Percentiles rank a stretch among this genome's conserved stretches.
Evolutionary conservation across 2,797 vertebrate species (phyloP).

Genomic region (Pristis pectinata): DNA sequence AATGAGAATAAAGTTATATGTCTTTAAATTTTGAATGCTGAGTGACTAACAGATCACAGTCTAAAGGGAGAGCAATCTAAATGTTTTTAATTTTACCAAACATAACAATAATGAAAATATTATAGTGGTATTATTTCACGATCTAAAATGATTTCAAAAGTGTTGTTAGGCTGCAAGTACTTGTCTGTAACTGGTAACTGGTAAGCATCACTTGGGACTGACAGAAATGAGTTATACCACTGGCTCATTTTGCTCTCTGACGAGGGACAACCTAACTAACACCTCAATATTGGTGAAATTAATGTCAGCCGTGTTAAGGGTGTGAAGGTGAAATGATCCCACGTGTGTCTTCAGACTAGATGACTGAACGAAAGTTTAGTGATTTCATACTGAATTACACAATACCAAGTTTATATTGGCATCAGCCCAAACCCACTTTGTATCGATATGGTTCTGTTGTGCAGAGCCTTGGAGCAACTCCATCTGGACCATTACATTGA

Average conservation of each 20-base stretch:
- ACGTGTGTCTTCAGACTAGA: not conserved
- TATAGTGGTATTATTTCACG: not conserved
- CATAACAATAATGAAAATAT: not conserved
- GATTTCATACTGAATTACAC: conserved; percentile 24
- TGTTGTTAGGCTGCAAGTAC: not conserved
- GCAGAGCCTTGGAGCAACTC: not conserved
- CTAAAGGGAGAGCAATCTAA: not conserved
- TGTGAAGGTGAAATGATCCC: conserved; percentile 21
- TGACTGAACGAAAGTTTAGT: not conserved
- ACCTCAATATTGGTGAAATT: not conserved
- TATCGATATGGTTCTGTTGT: not conserved
- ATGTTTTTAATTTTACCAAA: not conserved
- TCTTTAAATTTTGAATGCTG: not conserved
- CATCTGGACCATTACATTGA: not conserved
- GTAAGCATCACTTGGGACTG: not conserved
- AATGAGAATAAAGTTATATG: conserved; percentile 16
- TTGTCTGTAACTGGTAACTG: conserved; percentile 1
- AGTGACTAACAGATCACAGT: not conserved
- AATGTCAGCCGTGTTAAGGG: not conserved
- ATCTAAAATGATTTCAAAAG: not conserved
- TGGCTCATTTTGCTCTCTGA: not conserved
- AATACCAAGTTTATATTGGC: conserved; percentile 20
- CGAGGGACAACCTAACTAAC: not conserved
- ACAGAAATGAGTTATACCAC: not conserved
- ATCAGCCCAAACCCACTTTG: not conserved